Conservation (phyloP, 2,113 vertebrate species). For the Ceyx margarethae region DNA sequence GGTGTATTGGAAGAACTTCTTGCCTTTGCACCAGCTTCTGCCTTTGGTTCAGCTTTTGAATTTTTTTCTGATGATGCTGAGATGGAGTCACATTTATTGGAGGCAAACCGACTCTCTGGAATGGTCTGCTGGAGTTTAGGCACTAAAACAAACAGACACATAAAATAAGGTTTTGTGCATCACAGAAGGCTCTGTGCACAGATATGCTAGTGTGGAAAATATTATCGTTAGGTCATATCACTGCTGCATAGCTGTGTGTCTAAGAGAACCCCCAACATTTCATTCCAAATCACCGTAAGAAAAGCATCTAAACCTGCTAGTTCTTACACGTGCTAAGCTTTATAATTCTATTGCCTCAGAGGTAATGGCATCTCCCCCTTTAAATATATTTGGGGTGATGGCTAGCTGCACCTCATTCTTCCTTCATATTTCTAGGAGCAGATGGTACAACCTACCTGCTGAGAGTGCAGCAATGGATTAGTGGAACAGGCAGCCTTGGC, state of each 20-base stretch:
- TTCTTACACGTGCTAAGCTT: not conserved
- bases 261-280: not conserved
- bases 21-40: conserved; percentile 73
- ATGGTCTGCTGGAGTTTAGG: conserved; percentile 74
- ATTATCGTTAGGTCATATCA: not conserved
- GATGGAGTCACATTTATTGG: conserved; percentile 67
- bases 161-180: not conserved
- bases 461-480: not conserved
- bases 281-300: not conserved
- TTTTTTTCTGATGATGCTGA: conserved; percentile 77
- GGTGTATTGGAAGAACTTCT: conserved; percentile 76
- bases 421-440: not conserved
- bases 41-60: conserved; percentile 77
- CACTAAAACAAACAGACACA: conserved; percentile 31
- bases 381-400: not conserved
- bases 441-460: conserved; percentile 15
- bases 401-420: not conserved
- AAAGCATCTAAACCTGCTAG: not conserved
- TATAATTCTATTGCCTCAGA: not conserved
- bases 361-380: not conserved
- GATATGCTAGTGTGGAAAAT: not conserved
- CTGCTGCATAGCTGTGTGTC: not conserved
- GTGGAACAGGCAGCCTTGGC: not conserved
- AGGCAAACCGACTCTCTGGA: conserved; percentile 76
- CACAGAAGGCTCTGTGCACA: not conserved